These are phyloP conservation scores for Rhinoderma darwinii DNA, from an alignment of 2,113 vertebrate genomes.

Conservation along the genomic window DNA sequence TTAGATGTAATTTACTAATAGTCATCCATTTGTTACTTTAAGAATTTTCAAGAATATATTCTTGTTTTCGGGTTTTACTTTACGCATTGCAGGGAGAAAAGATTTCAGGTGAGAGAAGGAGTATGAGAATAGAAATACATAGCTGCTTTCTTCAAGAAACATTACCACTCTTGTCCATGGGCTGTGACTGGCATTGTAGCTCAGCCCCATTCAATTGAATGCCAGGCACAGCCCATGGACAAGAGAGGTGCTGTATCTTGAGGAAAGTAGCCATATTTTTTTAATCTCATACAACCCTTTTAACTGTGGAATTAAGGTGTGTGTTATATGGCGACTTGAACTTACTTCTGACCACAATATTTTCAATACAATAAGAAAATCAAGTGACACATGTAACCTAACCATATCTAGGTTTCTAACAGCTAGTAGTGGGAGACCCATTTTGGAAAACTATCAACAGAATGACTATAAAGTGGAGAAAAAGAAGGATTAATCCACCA, in stretches of 20 bases:
- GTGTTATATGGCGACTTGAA: background rate
- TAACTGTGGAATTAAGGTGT: too few species aligned
- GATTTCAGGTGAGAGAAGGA: too few species aligned
- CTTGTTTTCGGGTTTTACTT: background rate
- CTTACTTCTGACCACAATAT: background rate
- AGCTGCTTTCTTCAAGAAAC: too few species aligned
- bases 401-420: too few species aligned
- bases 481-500: too few species aligned
- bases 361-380: background rate
- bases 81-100: background rate
- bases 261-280: too few species aligned
- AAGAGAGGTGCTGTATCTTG: background rate
- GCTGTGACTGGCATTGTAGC: background rate
- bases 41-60: background rate
- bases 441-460: too few species aligned
- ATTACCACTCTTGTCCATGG: background rate
- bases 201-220: background rate
- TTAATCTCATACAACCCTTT: too few species aligned
- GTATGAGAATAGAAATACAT: too few species aligned
- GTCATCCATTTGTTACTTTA: background rate
- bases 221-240: background rate
- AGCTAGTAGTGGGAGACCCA: too few species aligned
- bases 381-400: background rate
- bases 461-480: too few species aligned
- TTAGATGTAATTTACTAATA: background rate